These are phyloP conservation scores for Anoncus sp. DNA, from an alignment of 2,888 invertebrate genomes.

Conservation along the genomic window DNA sequence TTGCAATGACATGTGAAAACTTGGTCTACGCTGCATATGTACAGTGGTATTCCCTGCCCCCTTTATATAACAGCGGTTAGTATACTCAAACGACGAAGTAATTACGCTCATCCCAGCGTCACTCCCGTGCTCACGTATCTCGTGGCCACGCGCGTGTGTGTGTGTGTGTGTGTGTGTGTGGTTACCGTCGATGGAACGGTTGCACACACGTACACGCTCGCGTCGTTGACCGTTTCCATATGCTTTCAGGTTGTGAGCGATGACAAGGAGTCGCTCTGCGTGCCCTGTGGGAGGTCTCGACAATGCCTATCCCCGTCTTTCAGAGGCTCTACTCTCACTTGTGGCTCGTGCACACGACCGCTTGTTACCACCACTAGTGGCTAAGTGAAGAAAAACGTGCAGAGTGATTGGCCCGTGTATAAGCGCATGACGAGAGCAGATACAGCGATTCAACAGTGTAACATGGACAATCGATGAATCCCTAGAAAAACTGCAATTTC, in stretches of 20 bases:
- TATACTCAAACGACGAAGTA: conserved; percentile 71
- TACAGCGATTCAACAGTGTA: background rate
- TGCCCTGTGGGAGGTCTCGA: conserved; percentile 78
- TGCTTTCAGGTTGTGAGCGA: conserved; percentile 71
- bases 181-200: conserved; percentile 71
- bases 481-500: too few relatives aligned
- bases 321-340: conserved; percentile 55
- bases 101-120: conserved; percentile 69
- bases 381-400: background rate
- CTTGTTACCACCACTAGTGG: conserved; percentile 5
- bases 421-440: background rate
- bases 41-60: conserved; percentile 20
- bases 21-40: conserved; percentile 6
- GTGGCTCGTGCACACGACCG: conserved; percentile 35
- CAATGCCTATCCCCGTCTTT: conserved; percentile 76
- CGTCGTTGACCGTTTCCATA: conserved; percentile 44
- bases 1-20: conserved; percentile 18
- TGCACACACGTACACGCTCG: conserved; percentile 68
- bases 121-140: conserved; percentile 68
- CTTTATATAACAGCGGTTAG: conserved; percentile 35
- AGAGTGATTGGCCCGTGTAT: conserved; percentile 9
- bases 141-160: conserved; percentile 62
- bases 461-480: background rate
- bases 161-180: conserved; percentile 68
- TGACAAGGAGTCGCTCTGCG: conserved; percentile 77